Evolutionary conservation across 2,888 invertebrate species (phyloP).

Genomic region (Hyles lineata): DNA sequence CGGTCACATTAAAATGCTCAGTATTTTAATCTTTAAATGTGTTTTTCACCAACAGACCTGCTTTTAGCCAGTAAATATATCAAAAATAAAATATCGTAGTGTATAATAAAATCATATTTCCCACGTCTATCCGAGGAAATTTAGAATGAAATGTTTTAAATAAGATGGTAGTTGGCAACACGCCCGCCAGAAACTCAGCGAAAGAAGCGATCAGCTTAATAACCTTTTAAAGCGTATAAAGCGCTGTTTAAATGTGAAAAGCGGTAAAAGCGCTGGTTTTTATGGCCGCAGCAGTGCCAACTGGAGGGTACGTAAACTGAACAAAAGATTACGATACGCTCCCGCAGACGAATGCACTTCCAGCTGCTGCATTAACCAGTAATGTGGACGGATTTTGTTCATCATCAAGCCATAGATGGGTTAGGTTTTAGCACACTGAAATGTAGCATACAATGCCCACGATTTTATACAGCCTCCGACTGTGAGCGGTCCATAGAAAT

Average conservation of each 20-base stretch:
- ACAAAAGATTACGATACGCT: neutral
- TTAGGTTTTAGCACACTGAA: too few relatives aligned
- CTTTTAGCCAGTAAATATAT: neutral
- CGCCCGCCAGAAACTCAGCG: neutral
- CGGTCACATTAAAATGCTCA: neutral
- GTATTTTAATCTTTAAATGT: neutral
- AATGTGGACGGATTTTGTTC: neutral
- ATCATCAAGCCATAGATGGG: too few relatives aligned
- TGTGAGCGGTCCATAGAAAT: too few relatives aligned
- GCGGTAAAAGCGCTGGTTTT: conserved; percentile 26
- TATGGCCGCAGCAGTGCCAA: neutral
- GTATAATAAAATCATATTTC: neutral
- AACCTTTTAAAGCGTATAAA: conserved; percentile 1
- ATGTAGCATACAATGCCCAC: neutral
- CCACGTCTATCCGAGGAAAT: neutral
- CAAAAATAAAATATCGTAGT: neutral
- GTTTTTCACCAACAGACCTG: neutral
- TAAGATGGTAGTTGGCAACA: conserved; percentile 9
- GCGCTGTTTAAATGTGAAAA: conserved; percentile 18
- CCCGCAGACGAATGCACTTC: conserved; percentile 3
- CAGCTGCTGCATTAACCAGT: neutral
- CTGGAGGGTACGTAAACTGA: neutral
- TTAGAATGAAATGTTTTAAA: neutral
- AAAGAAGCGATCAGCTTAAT: conserved; percentile 13
- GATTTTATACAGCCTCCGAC: neutral